Base-by-base conservation (phyloP, 2,888 invertebrate species). In the Pegoplata infirma region DNA sequence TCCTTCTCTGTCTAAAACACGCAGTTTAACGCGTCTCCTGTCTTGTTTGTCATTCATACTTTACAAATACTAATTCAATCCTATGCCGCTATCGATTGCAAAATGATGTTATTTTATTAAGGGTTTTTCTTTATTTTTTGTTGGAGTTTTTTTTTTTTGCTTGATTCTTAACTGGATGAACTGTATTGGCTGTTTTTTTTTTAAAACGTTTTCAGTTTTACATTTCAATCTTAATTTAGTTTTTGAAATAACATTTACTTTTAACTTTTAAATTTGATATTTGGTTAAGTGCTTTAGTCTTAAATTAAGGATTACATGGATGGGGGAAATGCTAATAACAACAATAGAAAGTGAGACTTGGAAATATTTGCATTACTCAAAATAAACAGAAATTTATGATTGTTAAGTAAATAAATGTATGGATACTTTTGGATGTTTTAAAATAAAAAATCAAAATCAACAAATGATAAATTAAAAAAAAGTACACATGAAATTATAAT, bases 201-300 rank as follows among this genome's bases (percentile, higher is more conserved):
- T 16, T 87, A 87, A 87, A 87, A 85, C 86, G 87, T 85, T 87
- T 87, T 87, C 87, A 87, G 86, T 87, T 87, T 86, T 85, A 87
- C 86, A 86, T 87, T 87, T 87, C 87, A 87, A 87, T 87, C 87
- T 87, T 87, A 87, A 87, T 87, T 87, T 87, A 87, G 87, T 87
- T 87, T 83, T 56, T 84, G 81, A 83, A 85, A 86, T 80, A 80
- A 82, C 81, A 80, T 82, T 82, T 82, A 71, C 67, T 71, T 78
- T 76, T 61, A 23, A 17, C 59, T 44, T 73, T 76, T n/a, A n/a
- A n/a, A 7, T 6, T 36, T 53, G 21, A 49, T 28, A 71, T 72
- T 64, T 53, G 25, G 58, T 36, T 55, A 75, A 75, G 71, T 71
- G 69, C 61, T 69, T 71, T 66, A 44, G 74, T 46, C 59, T 66